Evolutionary conservation across 2,113 vertebrate species (phyloP).

Genomic region (Galemys pyrenaicus): DNA sequence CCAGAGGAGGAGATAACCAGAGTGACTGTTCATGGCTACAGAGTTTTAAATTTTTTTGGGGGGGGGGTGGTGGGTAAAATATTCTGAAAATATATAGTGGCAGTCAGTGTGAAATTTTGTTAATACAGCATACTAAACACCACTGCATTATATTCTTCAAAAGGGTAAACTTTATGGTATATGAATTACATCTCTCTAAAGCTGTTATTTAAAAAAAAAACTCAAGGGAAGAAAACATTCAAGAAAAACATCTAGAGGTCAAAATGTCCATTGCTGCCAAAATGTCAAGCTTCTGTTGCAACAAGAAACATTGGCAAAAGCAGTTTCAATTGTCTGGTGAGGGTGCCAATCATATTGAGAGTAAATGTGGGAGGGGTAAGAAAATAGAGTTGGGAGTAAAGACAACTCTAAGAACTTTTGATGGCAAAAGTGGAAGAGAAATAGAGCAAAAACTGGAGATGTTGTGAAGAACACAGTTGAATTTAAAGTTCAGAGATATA

Average conservation of each 20-base stretch:
- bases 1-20: background rate
- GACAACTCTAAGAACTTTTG: background rate
- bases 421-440: background rate
- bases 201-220: background rate
- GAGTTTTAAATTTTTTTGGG: background rate
- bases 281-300: conserved; percentile 37
- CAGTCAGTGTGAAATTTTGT: background rate
- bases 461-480: background rate
- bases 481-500: background rate
- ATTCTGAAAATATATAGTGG: background rate
- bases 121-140: background rate
- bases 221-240: conserved; percentile 46
- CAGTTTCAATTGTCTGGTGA: background rate
- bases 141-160: background rate
- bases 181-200: conserved; percentile 57
- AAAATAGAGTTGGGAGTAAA: background rate
- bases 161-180: conserved; percentile 37
- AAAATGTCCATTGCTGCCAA: conserved; percentile 37
- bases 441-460: background rate
- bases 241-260: conserved; percentile 49
- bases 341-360: background rate
- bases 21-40: background rate
- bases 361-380: background rate
- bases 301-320: background rate
- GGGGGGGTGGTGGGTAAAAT: background rate